Evolutionary conservation across 2,113 vertebrate genomes (phyloP).

Genomic region (Sorex fumeus): DNA sequence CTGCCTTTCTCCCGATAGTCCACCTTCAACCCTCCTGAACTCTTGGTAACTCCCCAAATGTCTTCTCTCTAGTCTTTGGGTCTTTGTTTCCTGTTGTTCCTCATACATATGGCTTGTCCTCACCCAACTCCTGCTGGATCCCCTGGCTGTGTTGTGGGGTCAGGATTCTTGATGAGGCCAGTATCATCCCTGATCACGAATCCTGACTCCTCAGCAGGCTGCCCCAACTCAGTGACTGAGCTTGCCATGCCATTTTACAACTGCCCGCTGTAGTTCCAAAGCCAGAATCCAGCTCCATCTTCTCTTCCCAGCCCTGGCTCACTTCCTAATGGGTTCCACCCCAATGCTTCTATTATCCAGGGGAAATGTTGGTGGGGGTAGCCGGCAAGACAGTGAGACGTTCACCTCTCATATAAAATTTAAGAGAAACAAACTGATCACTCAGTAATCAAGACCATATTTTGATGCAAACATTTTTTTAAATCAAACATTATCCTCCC

Average conservation of each 20-base stretch:
- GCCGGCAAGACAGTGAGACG: no score
- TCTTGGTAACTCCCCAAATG: background rate
- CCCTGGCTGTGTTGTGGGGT: background rate
- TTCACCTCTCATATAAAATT: no score
- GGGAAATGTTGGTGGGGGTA: no score
- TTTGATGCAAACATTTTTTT: background rate
- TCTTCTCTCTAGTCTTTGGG: background rate
- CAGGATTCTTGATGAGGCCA: background rate
- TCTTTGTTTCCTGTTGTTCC: no score
- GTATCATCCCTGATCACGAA: rapidly evolving
- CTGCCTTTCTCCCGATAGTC: background rate
- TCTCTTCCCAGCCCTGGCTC: background rate
- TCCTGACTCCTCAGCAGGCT: background rate
- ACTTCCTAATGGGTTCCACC: background rate
- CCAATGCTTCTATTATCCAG: no score
- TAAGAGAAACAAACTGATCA: no score
- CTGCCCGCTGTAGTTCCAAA: no score
- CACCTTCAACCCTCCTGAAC: background rate
- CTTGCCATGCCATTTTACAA: no score
- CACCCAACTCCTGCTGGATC: background rate
- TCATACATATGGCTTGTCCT: background rate
- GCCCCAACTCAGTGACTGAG: no score
- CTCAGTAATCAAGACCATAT: background rate
- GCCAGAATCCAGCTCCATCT: no score
- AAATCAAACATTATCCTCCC: background rate